Evolutionary conservation across 92 coral and sea anemone genomes (phyloP).

Genomic region (Pocillopora grandis): DNA sequence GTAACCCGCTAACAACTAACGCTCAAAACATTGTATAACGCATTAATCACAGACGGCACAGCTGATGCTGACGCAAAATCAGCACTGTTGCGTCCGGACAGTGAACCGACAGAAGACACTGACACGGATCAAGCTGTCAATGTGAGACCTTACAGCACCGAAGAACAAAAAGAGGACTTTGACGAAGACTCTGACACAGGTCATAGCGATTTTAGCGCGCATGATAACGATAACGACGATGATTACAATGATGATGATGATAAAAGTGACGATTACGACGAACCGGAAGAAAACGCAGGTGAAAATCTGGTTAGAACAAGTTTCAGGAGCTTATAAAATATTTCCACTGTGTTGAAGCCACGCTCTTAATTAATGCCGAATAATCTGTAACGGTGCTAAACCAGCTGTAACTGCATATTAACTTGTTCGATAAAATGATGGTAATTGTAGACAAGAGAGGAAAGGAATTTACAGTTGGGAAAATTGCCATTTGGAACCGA

Average conservation of each 20-base stretch:
- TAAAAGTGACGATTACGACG: conserved; percentile 6
- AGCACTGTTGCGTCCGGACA: conserved; percentile 40
- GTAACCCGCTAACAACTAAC: conserved; percentile 38
- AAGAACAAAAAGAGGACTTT: background rate
- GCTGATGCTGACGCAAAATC: conserved; percentile 33
- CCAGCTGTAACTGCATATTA: background rate
- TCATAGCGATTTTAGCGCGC: conserved; percentile 24
- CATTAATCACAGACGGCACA: conserved; percentile 30
- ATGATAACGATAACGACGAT: conserved; percentile 32
- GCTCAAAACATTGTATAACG: conserved; percentile 15
- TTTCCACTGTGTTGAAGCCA: background rate
- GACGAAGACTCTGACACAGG: conserved; percentile 25
- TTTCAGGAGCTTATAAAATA: background rate
- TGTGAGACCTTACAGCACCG: conserved; percentile 22
- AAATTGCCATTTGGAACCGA: too few species aligned
- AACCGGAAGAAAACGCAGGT: conserved; percentile 36
- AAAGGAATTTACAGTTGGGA: too few species aligned
- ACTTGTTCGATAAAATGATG: too few species aligned
- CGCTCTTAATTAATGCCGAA: background rate
- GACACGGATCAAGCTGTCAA: conserved; percentile 29
- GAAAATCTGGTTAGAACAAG: conserved; percentile 11
- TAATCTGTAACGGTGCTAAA: conserved; percentile 2
- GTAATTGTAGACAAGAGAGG: too few species aligned
- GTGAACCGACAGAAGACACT: conserved; percentile 12
- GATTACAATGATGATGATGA: conserved; percentile 29